phyloP scores from a whole-genome alignment of 1,140 invertebrate genomes.

The Bombus breviceps region DNA sequence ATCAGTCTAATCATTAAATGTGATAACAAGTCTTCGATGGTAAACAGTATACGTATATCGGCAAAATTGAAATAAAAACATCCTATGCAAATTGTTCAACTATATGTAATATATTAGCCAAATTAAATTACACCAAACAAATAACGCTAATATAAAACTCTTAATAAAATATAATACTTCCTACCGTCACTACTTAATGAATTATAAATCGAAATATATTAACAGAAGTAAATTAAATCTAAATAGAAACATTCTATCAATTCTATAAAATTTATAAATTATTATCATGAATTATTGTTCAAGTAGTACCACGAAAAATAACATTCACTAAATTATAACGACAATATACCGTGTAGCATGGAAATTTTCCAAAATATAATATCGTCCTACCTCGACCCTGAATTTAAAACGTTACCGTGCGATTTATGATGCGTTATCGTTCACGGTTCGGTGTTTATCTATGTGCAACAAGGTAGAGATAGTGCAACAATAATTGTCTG shows the following conservation, averaged over 20 bases:
- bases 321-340: too few species aligned
- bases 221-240: background rate
- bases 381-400: constrained; percentile 51
- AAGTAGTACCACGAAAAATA: too few species aligned
- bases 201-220: background rate
- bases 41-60: background rate
- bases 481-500: constrained; percentile 61
- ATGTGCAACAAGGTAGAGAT: constrained; percentile 43
- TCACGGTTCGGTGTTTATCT: constrained; percentile 26
- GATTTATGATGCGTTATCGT: constrained; percentile 23
- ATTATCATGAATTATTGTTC: background rate
- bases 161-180: too few species aligned
- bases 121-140: too few species aligned
- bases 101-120: too few species aligned
- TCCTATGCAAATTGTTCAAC: too few species aligned
- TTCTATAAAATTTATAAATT: background rate
- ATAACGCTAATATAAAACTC: too few species aligned
- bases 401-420: constrained; percentile 5
- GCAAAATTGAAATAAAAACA: too few species aligned
- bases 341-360: background rate
- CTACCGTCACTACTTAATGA: background rate
- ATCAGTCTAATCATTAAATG: background rate
- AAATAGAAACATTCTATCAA: background rate
- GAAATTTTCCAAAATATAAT: constrained; percentile 7
- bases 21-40: background rate